Base-by-base conservation (phyloP, 2,888 invertebrate genomes). In the Cremastobaeus sp. region DNA sequence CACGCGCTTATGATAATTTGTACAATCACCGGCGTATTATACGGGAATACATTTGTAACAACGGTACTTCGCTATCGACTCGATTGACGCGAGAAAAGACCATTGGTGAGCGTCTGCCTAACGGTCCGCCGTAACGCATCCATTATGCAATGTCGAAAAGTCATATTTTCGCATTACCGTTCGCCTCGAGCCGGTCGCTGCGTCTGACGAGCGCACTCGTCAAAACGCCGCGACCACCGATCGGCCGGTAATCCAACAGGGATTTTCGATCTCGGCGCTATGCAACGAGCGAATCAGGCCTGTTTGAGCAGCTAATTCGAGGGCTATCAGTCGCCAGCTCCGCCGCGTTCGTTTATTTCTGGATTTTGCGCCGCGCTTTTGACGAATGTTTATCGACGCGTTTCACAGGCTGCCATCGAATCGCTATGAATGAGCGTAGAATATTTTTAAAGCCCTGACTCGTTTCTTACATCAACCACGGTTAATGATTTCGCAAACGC, bases 51-150 rank as follows among this genome's bases (percentile, higher is more conserved):
- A 62, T 71, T 57, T 64, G 64, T 64, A 57, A 64, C 35, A 71
- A 71, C 71, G 71, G 71, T 71, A 64, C 70, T 64, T 64, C n/a
- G 15, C 57, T 50, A 57, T 71, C 57, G 64, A 55, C 15, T 57
- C 50, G 34, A 48, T 55, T 57, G 62, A 70, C 57, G 64, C 57
- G 71, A 55, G 57, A 43, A 55, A 64, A 48, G 47, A 17, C 18
- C 43, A 21, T 25, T 62, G 48, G 70, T 55, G 54, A 48, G 43
- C 21, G n/a, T 50, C 57, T 32, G 34, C 35, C 57, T 70, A 70
- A 71, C 71, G 64, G 64, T 64, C 14, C 48, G 59, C n/a, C 43
- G 43, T 25, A 48, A 28, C 41, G 15, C 54, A 48, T 60, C 3
- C 34, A 54, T 62, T 69, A 47, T 43, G 57, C 43, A 48, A 62